Conservation (phyloP, 2,797 vertebrate genomes). For the Pygocentrus nattereri region DNA sequence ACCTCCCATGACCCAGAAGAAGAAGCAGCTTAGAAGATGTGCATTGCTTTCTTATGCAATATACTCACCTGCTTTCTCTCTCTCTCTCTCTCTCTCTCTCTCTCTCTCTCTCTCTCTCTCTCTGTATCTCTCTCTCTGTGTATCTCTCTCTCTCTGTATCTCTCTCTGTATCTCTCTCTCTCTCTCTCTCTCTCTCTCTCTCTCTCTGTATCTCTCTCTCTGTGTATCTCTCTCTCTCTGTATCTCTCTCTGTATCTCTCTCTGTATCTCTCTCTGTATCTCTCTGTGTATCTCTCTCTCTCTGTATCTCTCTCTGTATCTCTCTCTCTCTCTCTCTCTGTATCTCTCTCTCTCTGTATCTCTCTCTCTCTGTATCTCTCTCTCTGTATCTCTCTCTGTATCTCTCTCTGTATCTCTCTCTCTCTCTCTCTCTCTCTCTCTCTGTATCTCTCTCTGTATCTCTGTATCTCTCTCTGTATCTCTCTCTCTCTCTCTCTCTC, state of each 20-base stretch:
- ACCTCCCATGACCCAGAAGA: too few relatives aligned
- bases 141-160: conserved; percentile 49
- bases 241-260: too few relatives aligned
- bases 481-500: background rate
- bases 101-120: conserved; percentile 51
- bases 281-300: background rate
- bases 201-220: too few relatives aligned
- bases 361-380: background rate
- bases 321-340: background rate
- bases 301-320: too few relatives aligned
- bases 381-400: background rate
- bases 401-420: background rate
- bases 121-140: too few relatives aligned
- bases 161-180: too few relatives aligned
- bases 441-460: too few relatives aligned
- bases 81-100: conserved; percentile 23
- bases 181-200: too few relatives aligned
- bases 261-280: too few relatives aligned
- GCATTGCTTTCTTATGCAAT: background rate
- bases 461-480: background rate
- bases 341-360: background rate
- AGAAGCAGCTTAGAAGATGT: too few relatives aligned
- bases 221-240: too few relatives aligned
- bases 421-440: background rate
- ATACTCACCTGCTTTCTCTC: background rate